These are phyloP conservation scores for Brachypterus glaber DNA, from an alignment of 2,888 invertebrate genomes.

Conservation along the genomic window DNA sequence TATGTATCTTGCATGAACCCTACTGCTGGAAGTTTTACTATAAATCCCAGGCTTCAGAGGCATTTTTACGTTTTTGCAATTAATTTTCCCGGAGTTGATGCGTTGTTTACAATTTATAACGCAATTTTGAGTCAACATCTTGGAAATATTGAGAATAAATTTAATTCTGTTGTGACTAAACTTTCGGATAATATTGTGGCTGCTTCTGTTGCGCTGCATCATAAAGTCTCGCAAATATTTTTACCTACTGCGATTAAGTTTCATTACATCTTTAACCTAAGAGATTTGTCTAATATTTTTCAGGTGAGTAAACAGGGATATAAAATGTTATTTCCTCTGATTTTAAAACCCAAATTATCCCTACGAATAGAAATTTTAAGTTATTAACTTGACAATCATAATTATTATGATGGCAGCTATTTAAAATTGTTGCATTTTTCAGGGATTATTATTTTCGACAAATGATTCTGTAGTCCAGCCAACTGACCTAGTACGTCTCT, in stretches of 20 bases:
- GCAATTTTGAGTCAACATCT: slow-evolving; percentile 83
- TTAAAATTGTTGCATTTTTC: slow-evolving; percentile 22
- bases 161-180: slow-evolving; percentile 58
- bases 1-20: slow-evolving; percentile 98
- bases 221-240: slow-evolving; percentile 78
- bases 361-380: too few relatives aligned
- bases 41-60: slow-evolving; percentile 85
- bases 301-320: slow-evolving; percentile 60
- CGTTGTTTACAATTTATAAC: slow-evolving; percentile 79
- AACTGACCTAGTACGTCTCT: slow-evolving; percentile 77
- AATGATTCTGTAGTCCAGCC: slow-evolving; percentile 75
- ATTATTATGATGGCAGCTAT: neutral
- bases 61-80: slow-evolving; percentile 86
- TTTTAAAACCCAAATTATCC: too few relatives aligned
- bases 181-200: slow-evolving; percentile 64
- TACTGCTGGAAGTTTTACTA: slow-evolving; percentile 93
- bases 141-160: slow-evolving; percentile 70
- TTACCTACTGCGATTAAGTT: slow-evolving; percentile 94
- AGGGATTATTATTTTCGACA: slow-evolving; percentile 86
- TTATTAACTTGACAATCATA: too few relatives aligned
- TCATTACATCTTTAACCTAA: slow-evolving; percentile 91
- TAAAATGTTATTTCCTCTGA: too few relatives aligned
- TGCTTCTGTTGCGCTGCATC: slow-evolving; percentile 76
- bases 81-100: slow-evolving; percentile 66
- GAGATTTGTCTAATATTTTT: slow-evolving; percentile 92